phyloP scores from a whole-genome alignment of 2,888 invertebrate genomes.

The Lacanobia wlatinum region DNA sequence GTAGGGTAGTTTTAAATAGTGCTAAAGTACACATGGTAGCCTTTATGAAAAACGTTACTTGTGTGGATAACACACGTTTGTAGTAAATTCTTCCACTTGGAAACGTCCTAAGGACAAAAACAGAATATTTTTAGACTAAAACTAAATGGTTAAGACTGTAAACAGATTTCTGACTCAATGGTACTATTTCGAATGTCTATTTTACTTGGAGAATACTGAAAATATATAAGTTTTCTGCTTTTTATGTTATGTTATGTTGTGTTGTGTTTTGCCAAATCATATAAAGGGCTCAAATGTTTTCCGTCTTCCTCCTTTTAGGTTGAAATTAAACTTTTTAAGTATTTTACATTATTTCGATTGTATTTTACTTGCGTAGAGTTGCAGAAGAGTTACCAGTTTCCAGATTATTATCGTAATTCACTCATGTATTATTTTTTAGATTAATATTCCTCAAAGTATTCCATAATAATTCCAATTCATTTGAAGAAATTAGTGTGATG shows the following conservation, averaged over 20 bases:
- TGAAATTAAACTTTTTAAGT: constrained; percentile 42
- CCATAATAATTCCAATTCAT: constrained; percentile 24
- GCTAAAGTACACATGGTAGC: constrained; percentile 57
- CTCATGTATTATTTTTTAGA: constrained; percentile 40
- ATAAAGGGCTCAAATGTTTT: constrained; percentile 65
- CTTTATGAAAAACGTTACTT: constrained; percentile 47
- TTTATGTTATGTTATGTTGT: constrained; percentile 41
- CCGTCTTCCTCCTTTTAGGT: constrained; percentile 70
- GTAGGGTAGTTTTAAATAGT: constrained; percentile 56
- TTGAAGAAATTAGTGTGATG: constrained; percentile 31
- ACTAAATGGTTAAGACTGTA: constrained; percentile 45
- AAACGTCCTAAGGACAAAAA: constrained; percentile 52
- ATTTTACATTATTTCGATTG: constrained; percentile 38
- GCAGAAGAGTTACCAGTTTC: constrained; percentile 51
- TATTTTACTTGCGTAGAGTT: constrained; percentile 29
- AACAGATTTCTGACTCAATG: constrained; percentile 42
- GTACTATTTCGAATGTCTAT: constrained; percentile 49
- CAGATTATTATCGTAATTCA: constrained; percentile 38
- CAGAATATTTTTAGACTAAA: constrained; percentile 30
- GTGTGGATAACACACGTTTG: constrained; percentile 32
- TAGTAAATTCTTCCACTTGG: constrained; percentile 42
- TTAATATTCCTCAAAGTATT: constrained; percentile 33
- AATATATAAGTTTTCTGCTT: constrained; percentile 12
- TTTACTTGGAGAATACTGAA: constrained; percentile 27
- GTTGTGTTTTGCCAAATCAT: constrained; percentile 36